Percentiles rank a stretch among this genome's conserved stretches.
Evolutionary conservation across 1,140 invertebrate genomes (phyloP).

Genomic region (Zaprionus inermis): DNA sequence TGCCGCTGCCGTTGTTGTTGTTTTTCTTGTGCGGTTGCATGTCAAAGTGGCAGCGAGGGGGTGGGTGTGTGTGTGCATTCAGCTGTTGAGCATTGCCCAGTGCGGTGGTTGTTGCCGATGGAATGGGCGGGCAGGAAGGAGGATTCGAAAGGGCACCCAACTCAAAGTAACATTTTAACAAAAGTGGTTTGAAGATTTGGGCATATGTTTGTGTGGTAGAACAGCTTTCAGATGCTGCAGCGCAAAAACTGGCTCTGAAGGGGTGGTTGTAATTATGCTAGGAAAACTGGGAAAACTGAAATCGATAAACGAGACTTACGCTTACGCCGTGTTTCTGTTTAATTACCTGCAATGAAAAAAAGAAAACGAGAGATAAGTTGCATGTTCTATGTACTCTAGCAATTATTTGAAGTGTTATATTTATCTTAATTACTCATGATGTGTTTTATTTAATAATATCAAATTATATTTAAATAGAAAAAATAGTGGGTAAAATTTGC

Average conservation of each 20-base stretch:
- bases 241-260: background rate
- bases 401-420: too few species aligned
- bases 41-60: slow-evolving; percentile 41
- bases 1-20: slow-evolving; percentile 2
- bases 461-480: too few species aligned
- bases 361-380: slow-evolving; percentile 2
- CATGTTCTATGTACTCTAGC: background rate
- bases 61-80: slow-evolving; percentile 45
- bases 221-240: slow-evolving; percentile 11
- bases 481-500: too few species aligned
- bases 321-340: slow-evolving; percentile 11
- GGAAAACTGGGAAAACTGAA: slow-evolving; percentile 5
- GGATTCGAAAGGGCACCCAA: slow-evolving; percentile 26
- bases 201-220: slow-evolving; percentile 35
- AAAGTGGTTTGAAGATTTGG: slow-evolving; percentile 15
- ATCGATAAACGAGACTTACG: slow-evolving; percentile 43
- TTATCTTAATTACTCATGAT: background rate
- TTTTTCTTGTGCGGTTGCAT: slow-evolving; percentile 58
- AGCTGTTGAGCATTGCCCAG: slow-evolving; percentile 50
- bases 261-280: slow-evolving; percentile 15
- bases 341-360: slow-evolving; percentile 61
- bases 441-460: background rate
- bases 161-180: slow-evolving; percentile 45
- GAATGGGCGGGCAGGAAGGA: background rate
- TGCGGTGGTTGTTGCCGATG: slow-evolving; percentile 43